Percentiles rank a stretch among this genome's conserved stretches.
These are phyloP conservation scores for Biston stratarius DNA, from an alignment of 2,888 invertebrate genomes.

Conservation along the genomic window DNA sequence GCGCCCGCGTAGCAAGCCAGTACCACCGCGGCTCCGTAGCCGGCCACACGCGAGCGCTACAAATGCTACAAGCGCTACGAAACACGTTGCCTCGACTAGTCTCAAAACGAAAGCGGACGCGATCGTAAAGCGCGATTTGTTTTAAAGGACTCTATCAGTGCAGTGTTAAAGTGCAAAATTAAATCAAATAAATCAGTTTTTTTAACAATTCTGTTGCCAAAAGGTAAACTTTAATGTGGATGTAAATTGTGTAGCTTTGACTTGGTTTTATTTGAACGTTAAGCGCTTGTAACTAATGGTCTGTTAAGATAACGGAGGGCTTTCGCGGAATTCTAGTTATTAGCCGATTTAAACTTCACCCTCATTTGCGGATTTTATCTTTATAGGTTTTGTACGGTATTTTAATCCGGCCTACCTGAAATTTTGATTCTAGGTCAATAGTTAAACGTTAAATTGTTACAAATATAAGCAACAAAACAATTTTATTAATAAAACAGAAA, in stretches of 20 bases:
- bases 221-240: constrained; percentile 65
- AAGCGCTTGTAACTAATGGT: constrained; percentile 73
- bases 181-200: constrained; percentile 39
- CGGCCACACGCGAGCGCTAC: constrained; percentile 48
- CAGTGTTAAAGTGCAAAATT: constrained; percentile 54
- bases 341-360: constrained; percentile 50
- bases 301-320: constrained; percentile 75
- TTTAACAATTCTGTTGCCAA: constrained; percentile 37
- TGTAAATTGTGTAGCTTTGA: constrained; percentile 60
- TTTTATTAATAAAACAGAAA: neutral
- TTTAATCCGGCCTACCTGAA: constrained; percentile 2
- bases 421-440: neutral
- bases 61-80: constrained; percentile 42
- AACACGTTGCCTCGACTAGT: constrained; percentile 33
- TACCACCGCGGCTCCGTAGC: constrained; percentile 48
- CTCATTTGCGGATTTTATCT: constrained; percentile 31
- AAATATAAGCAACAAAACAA: too few species aligned
- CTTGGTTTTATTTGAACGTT: constrained; percentile 69
- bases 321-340: constrained; percentile 55
- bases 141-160: constrained; percentile 15
- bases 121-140: constrained; percentile 41
- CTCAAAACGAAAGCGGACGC: constrained; percentile 43
- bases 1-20: constrained; percentile 73
- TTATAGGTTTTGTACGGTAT: constrained; percentile 18
- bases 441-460: neutral